Evolutionary conservation across 2,888 invertebrate genomes (phyloP), one percentile per base, ranked within the genome.

Genomic region (Monochamus alternatus): DNA sequence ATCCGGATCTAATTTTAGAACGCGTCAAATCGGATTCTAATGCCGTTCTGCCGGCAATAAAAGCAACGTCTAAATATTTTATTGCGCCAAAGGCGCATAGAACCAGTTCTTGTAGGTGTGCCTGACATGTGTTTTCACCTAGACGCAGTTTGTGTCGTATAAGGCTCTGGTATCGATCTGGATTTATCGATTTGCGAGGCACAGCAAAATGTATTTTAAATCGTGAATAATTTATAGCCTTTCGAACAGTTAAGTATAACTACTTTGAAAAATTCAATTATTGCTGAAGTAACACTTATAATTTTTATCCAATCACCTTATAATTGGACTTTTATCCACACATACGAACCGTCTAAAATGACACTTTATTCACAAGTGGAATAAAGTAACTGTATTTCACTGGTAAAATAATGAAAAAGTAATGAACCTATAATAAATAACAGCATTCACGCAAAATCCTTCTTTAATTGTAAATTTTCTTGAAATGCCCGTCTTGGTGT

Each of bases 51-150:
- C 4, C 14, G 22, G 22, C 55, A 69, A 69, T 74, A 59, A 74
- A 74, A 74, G 62, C 74, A 44, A 44, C 63, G 68, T 74, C 74
- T 74, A 69, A 74, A 74, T 74, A 74, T 69, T 74, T 64, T 69
- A 74, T 64, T 68, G 64, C 59, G 22, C 47, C 38, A 62, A 43
- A 62, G 14, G 51, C 47, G 9, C 65, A 66, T 47, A 73, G 44
- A 66, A 60, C 66, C 14, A 59, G 66, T 63, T 60, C 32, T 52
- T 62, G 74, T 62, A 55, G 68, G 67, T 67, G 59, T 67, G 67
- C 38, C 67, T 62, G 62, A 62, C 73, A 73, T 73, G 32, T 60
- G 73, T 65, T 66, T 73, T 58, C 58, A 59, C 66, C 66, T 73
- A 51, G 44, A 43, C 12, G 58, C 60, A 51, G 60, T 69, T 69